Evolutionary conservation across 2,113 vertebrate genomes (phyloP), one percentile per base, ranked within the genome.

Genomic region (human): DNA sequence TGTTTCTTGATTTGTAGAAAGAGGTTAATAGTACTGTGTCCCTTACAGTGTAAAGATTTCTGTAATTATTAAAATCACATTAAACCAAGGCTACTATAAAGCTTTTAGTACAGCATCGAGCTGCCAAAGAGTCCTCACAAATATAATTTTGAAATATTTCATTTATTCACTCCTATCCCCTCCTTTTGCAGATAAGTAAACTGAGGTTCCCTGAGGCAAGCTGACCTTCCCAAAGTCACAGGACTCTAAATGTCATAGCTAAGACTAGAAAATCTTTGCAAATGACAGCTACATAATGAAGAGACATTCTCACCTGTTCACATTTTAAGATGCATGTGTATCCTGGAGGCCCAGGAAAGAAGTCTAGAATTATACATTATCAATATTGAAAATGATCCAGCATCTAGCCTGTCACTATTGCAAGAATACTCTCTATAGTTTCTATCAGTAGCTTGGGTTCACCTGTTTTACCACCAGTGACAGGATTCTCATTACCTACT

Each of bases 41-140:
- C 27, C 23, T 90, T 76, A 83, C 1, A 32, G 30, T 72, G 35
- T 66, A 78, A 88, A 59, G 1, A 30, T 88, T 90, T 80, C 35
- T 88, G 17, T 82, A 38, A 55, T 68, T 92, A 86, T 68, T 79
- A 84, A 88, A 97, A 73, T 89, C 23, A 91, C 48, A 85, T 89
- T 93, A 91, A 85, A 78, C 30, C 32, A 45, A 94, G 32, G 12
- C 27, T 79, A 35, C 40, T 40, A 14, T 73, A 87, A 83, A 92
- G 40, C 16, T 10, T 17, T 68, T 68, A 50, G 38, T 35, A 80
- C 10, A 96, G 20, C 32, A 66, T 72, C 76, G 80, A 73, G 23
- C 5, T 61, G 23, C 27, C 75, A 52, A 68, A 64, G 61, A 92
- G 22, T 20, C 18, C 14, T 93, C 52, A 75, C 12, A 79, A 82